Conservation (phyloP, 2,888 invertebrate genomes). For the Noctua janthe region DNA sequence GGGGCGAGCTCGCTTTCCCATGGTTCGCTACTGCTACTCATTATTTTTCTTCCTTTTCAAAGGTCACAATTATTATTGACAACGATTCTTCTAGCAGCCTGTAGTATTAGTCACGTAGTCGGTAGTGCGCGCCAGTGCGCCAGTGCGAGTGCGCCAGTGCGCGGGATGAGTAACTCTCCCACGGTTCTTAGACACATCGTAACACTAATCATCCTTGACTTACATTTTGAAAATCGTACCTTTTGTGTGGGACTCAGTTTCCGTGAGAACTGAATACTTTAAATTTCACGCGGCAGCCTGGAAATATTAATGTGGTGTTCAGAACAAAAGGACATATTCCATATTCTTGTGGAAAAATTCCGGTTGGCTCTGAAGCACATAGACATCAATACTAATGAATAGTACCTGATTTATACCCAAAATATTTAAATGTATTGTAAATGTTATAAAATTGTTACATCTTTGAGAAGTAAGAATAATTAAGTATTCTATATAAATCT, state of each 20-base stretch:
- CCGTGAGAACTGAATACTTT: conserved; percentile 86
- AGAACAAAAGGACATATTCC: conserved; percentile 68
- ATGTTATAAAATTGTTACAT: conserved; percentile 53
- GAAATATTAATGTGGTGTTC: conserved; percentile 72
- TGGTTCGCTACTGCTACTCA: conserved; percentile 70
- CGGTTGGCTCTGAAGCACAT: conserved; percentile 45
- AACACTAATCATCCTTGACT: conserved; percentile 87
- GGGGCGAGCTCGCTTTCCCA: conserved; percentile 73
- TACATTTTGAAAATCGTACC: conserved; percentile 88
- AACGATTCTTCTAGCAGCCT: conserved; percentile 71
- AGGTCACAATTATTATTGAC: conserved; percentile 75
- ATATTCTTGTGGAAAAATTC: conserved; percentile 46
- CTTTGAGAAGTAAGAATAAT: conserved; percentile 53
- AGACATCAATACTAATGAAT: conserved; percentile 55
- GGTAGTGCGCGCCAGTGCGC: conserved; percentile 53
- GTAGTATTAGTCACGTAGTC: conserved; percentile 72
- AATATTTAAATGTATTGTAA: conserved; percentile 62
- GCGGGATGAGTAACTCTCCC: conserved; percentile 82
- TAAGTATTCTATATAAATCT: conserved; percentile 58
- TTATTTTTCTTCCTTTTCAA: conserved; percentile 72
- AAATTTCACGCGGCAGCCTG: conserved; percentile 77
- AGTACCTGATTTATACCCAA: conserved; percentile 61
- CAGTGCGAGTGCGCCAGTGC: conserved; percentile 57
- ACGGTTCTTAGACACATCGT: conserved; percentile 83
- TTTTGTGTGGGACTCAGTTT: conserved; percentile 86